These are phyloP conservation scores for Sympetrum striolatum DNA, from an alignment of 2,888 invertebrate species.

Conservation along the genomic window DNA sequence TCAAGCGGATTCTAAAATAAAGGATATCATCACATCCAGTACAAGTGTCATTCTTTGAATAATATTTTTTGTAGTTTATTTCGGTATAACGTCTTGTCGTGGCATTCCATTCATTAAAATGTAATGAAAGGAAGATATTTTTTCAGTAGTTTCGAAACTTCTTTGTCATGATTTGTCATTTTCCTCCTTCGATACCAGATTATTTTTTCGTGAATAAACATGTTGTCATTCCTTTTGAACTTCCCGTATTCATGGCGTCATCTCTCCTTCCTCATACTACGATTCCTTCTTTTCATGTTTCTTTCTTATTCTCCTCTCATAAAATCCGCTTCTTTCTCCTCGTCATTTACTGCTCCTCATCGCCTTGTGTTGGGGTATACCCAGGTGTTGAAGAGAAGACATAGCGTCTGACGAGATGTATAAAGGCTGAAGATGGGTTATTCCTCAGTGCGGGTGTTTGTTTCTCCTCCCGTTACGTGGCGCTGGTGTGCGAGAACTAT, in stretches of 20 bases:
- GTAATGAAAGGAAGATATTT: background rate
- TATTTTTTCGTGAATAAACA: background rate
- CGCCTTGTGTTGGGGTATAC: background rate
- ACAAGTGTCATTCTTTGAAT: too few relatives aligned
- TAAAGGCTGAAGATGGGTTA: background rate
- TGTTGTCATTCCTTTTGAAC: too few relatives aligned
- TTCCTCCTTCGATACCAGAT: background rate
- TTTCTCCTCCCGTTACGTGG: background rate
- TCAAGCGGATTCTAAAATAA: too few relatives aligned
- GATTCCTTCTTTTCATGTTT: background rate
- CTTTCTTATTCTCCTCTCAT: background rate
- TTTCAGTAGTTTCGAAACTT: background rate
- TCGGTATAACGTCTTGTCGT: too few relatives aligned
- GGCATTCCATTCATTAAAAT: too few relatives aligned
- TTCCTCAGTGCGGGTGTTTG: background rate
- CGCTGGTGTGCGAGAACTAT: background rate
- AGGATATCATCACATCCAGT: too few relatives aligned
- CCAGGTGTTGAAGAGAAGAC: background rate
- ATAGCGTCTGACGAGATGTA: background rate
- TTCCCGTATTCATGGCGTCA: background rate
- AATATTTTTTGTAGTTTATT: too few relatives aligned
- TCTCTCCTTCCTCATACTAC: background rate
- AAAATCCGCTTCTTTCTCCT: background rate
- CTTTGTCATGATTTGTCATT: background rate
- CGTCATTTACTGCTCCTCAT: background rate